Evolutionary conservation across 1,140 invertebrate genomes (phyloP), one percentile per base, ranked within the genome.

Genomic region (Colletes gigas): DNA sequence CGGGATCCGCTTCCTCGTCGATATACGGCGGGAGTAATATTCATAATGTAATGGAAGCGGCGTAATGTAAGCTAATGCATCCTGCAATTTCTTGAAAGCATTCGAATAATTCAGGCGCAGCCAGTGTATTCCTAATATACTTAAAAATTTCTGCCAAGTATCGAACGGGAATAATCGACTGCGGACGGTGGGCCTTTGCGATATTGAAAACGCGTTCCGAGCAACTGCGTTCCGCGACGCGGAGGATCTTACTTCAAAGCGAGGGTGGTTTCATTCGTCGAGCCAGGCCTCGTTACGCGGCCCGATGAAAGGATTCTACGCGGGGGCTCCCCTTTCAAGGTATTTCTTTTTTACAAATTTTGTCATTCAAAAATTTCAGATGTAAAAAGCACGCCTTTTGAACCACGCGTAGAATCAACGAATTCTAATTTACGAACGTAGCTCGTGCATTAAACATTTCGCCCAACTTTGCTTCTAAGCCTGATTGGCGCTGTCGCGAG

Each of bases 41-140:
- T 87, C 85, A 87, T 87, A 87, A 87, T 86, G 85, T 87, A 87
- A 87, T 87, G 85, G 84, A 87, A 83, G 81, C 78, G 79, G 84
- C 79, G 83, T 88, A 88, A 87, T 87, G 84, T 87, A 87, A 87
- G 85, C 85, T 87, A 87, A 87, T 87, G 85, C 85, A 87, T 86
- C 85, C 85, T 83, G 82, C 85, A 87, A 87, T 87, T 86, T 87
- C 85, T 87, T 87, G 84, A 87, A 87, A 87, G 85, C 85, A 87
- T 83, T 87, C 82, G 84, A 86, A 87, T 87, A 87, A 87, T 86
- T 87, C 81, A 86, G 76, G 47, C 63, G 65, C 73, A 73, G 78
- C 81, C 84, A 87, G 74, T 83, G 84, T 86, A 83, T 87, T 86
- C 84, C 81, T 87, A 86, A 87, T 86, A 87, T 83, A 86, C 84